Evolutionary conservation across 2,888 invertebrate species (phyloP).

Genomic region (Pherbina coryleti): DNA sequence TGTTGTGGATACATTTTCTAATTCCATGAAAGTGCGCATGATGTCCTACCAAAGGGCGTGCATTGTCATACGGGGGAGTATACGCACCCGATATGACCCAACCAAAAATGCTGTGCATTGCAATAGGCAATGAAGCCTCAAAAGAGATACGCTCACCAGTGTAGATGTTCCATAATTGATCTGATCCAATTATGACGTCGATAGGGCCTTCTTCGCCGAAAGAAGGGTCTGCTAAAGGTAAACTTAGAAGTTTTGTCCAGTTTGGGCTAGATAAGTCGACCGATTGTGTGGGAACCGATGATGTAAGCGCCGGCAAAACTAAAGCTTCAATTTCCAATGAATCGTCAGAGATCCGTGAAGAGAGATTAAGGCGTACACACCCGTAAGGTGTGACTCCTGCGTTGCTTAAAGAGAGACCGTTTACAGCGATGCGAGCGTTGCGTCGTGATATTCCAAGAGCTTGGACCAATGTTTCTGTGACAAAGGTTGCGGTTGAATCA

Average conservation of each 20-base stretch:
- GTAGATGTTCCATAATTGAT: conserved; percentile 39
- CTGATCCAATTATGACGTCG: conserved; percentile 43
- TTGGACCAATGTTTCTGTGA: conserved; percentile 36
- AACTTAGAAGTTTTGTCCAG: conserved; percentile 32
- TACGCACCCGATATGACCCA: conserved; percentile 42
- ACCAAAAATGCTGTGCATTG: conserved; percentile 42
- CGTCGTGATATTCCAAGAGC: conserved; percentile 5
- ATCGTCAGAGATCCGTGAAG: not conserved
- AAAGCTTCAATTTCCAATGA: conserved; percentile 14
- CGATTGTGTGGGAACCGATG: conserved; percentile 19
- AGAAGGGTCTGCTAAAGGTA: conserved; percentile 42
- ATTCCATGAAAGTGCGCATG: conserved; percentile 38
- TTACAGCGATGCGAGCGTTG: conserved; percentile 25
- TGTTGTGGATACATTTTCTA: conserved; percentile 31
- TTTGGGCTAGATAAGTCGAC: conserved; percentile 11
- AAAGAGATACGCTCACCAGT: conserved; percentile 36
- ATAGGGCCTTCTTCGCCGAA: conserved; percentile 40
- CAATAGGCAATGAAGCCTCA: conserved; percentile 20
- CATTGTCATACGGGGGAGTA: not conserved
- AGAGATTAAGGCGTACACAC: conserved; percentile 26
- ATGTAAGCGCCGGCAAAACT: conserved; percentile 31
- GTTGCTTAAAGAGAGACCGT: conserved; percentile 22
- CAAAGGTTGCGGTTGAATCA: conserved; percentile 35
- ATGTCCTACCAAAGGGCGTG: conserved; percentile 8
- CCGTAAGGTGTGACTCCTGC: conserved; percentile 34